Evolutionary conservation across 2,113 vertebrate genomes (phyloP).

Genomic region (Dipodomys ordii): DNA sequence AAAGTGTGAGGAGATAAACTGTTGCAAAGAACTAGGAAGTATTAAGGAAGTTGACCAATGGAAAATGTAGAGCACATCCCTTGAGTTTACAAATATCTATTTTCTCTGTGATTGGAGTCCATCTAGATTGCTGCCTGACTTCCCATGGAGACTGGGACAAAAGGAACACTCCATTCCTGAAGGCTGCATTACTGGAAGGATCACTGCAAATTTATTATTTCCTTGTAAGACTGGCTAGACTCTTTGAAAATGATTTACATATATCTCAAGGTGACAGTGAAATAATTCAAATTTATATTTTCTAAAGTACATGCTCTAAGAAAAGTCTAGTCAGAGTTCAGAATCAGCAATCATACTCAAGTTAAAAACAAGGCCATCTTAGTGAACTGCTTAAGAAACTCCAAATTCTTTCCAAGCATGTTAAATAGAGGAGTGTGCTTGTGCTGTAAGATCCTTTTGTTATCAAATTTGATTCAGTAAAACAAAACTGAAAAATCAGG

Average conservation of each 20-base stretch:
- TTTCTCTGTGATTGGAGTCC: background rate
- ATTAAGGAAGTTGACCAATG: background rate
- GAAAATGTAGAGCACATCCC: background rate
- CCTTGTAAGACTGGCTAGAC: background rate
- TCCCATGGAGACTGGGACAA: background rate
- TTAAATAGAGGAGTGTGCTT: background rate
- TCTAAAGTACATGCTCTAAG: background rate
- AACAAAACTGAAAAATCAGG: background rate
- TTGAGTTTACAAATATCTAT: background rate
- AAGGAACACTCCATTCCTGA: background rate
- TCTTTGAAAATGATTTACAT: background rate
- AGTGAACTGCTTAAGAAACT: background rate
- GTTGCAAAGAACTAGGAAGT: background rate
- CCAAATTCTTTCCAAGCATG: background rate
- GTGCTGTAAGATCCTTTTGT: background rate
- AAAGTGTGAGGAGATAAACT: accelerated
- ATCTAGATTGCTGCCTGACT: background rate
- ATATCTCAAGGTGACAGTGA: background rate
- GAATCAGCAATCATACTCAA: background rate
- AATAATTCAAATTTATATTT: background rate
- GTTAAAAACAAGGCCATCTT: background rate
- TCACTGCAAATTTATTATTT: background rate
- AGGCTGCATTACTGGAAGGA: background rate
- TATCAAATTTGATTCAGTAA: background rate
- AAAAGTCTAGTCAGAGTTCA: background rate